Base-by-base conservation (phyloP, 2,888 invertebrate species). In the Clunio marinus region DNA sequence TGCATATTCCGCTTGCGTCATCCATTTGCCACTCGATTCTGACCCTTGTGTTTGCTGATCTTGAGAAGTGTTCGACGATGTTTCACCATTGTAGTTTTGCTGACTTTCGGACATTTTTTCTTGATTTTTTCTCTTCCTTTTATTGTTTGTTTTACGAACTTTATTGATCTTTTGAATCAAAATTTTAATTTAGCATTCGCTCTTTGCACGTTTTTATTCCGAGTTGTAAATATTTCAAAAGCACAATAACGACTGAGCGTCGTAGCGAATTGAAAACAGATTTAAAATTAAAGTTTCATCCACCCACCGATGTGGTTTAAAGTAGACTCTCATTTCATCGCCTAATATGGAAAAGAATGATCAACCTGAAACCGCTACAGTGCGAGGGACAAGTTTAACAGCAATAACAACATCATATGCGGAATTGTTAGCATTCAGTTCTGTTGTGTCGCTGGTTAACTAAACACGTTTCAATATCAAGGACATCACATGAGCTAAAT, bases 311-410 rank as follows among this genome's bases (percentile, higher is more conserved):
- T 32, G 15, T 22, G 51, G 8, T 17, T 22, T 24, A 51, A 24
- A 17, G 24, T 37, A 24, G 25, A 20, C 28, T 41, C 24, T 15
- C 22, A 13, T 17, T 51, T 62, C 25, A 41, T 62, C 62, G 35
- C 62, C 62, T 37, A 41, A 41, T 62, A 62, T 41, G 62, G 62
- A 41, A 10, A 37, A 62, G 41, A 62, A 62, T 62, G 35, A 62
- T 62, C 28, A 62, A 41, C 41, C 15, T 41, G 41, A 59, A 59
- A 41, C 25, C 17, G 32, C 28, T 28, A 55, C 51, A 22, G 59
- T 15, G 28, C 20, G 27, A n/a, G 41, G 41, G 41, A 5, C 51
- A 20, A 51, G 32, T 32, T 51, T n/a, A 51, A 2, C 22, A 62
- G 62, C 25, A 22, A 62, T 3, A 20, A 15, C 5, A 35, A 41